These are phyloP conservation scores for Ancistrus triradiatus DNA, from an alignment of 2,113 vertebrate genomes.

Conservation along the genomic window DNA sequence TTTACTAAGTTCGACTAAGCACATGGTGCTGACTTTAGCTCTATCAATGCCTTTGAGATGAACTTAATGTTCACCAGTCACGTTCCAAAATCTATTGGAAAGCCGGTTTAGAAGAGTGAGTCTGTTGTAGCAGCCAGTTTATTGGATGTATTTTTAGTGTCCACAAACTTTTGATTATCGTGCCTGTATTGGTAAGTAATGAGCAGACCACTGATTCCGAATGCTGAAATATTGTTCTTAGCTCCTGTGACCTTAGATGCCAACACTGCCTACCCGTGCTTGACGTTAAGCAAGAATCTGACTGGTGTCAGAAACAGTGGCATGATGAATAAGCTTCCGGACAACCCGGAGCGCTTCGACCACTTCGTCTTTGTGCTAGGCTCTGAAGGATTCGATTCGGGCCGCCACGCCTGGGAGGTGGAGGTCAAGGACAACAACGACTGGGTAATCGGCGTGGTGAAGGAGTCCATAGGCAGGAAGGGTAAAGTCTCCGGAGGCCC, in stretches of 20 bases:
- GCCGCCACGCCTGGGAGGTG: constrained; percentile 72
- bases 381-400: constrained; percentile 65
- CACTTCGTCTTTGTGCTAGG: constrained; percentile 72
- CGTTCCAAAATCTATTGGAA: no score
- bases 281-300: constrained; percentile 64
- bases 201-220: no score
- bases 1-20: no score
- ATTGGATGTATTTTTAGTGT: no score
- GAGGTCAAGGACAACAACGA: constrained; percentile 67
- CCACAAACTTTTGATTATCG: no score
- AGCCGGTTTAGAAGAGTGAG: no score
- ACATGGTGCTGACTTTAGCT: no score
- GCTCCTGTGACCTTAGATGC: constrained; percentile 72
- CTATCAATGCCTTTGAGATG: no score
- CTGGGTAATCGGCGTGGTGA: constrained; percentile 74
- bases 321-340: constrained; percentile 58
- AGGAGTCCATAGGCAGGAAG: constrained; percentile 66
- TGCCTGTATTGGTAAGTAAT: no score
- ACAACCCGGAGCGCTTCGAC: constrained; percentile 69
- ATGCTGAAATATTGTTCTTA: constrained; percentile 44
- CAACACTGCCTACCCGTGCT: constrained; percentile 70
- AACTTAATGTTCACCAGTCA: no score
- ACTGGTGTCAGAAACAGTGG: constrained; percentile 65
- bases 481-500: constrained; percentile 67
- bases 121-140: no score